Conservation (phyloP, 1,140 invertebrate species). For the Heliconius himera region DNA sequence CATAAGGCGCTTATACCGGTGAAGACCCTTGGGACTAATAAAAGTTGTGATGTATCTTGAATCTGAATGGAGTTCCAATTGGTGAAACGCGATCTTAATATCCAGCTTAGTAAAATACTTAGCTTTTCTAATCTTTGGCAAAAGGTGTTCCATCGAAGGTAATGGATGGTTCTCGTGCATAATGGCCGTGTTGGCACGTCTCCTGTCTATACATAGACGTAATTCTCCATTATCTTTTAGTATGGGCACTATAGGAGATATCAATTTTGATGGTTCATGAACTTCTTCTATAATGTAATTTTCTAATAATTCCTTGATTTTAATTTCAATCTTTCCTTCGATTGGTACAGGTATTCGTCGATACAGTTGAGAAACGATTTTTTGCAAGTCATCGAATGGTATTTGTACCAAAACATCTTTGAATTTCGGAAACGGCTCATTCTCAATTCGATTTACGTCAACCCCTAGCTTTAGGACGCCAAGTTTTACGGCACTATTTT, state of each 20-base stretch:
- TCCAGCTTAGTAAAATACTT: too few species aligned
- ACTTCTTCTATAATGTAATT: background rate
- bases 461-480: conserved; percentile 1
- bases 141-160: too few species aligned
- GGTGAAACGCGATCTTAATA: too few species aligned
- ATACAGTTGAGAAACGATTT: background rate
- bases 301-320: background rate
- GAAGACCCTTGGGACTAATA: too few species aligned
- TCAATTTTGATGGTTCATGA: background rate
- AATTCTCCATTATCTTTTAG: too few species aligned
- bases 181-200: too few species aligned
- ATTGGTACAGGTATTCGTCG: background rate
- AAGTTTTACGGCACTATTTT: conserved; percentile 1
- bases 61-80: too few species aligned
- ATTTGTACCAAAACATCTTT: conserved; percentile 3
- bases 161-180: too few species aligned
- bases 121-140: too few species aligned
- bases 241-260: background rate
- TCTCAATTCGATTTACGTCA: background rate
- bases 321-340: background rate
- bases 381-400: background rate
- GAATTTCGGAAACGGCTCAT: conserved; percentile 26
- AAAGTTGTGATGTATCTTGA: too few species aligned
- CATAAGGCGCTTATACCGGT: too few species aligned
- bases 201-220: too few species aligned